Evolutionary conservation across 2,888 invertebrate genomes (phyloP), one percentile per base, ranked within the genome.

Genomic region (Timema podura): DNA sequence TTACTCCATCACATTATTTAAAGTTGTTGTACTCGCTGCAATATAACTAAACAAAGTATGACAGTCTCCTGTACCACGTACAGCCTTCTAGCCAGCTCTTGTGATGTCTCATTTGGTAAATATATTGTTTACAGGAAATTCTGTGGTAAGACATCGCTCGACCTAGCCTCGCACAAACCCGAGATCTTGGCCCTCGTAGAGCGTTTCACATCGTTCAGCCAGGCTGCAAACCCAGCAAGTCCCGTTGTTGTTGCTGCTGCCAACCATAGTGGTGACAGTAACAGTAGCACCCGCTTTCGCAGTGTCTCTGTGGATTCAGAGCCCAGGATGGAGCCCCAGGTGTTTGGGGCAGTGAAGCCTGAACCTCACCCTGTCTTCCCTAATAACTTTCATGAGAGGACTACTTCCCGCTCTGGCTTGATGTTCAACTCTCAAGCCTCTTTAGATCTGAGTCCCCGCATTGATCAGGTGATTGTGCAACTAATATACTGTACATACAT

Each of bases 151-250:
- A 80, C 80, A 5, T 78, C 81, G 5, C 73, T 80, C 70, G 81
- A 82, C 69, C 71, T 83, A 72, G 82, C 82, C 5, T 78, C 77
- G 30, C 77, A 78, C 11, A 79, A 79, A 65, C 77, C 79, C n/a
- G 79, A 79, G 49, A 74, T 83, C 45, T 72, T 79, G 71, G 74
- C 75, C 0, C 68, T 78, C 11, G 74, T 78, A 71, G 73, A 72
- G 61, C 57, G 71, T 5, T 73, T 71, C 48, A 73, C 74, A 67
- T 73, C 67, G 68, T 72, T 7, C 73, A 73, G 51, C 15, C 54
- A 51, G 13, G 3, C 30, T 30, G 30, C 30, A 30, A 30, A 30
- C 30, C 67, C 67, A 11, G 8, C 51, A 45, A 57, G 68, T 61
- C 64, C 68, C 5, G 45, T 57, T 54, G 64, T 64, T 64, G 64